Evolutionary conservation across 2,888 invertebrate genomes (phyloP), one percentile per base, ranked within the genome.

Genomic region (Coelinius sp.): DNA sequence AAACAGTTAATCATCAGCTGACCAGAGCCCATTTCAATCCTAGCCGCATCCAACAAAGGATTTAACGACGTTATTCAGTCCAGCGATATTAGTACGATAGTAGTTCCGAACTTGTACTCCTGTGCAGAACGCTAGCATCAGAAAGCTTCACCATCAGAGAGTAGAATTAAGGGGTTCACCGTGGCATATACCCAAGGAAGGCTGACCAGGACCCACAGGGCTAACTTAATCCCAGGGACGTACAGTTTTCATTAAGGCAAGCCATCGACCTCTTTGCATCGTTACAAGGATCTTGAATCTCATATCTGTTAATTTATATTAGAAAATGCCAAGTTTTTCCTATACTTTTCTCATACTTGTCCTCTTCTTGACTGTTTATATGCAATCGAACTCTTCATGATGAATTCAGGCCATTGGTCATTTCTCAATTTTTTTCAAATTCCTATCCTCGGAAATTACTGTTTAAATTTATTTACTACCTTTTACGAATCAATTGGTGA

Each of bases 161-260:
- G 71, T 63, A 74, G 73, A 77, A 73, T 77, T 77, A 68, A 71
- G 71, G 74, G 73, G 69, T 31, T 72, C 68, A 41, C 71, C 73
- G 68, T 49, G 66, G 49, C 56, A 70, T 52, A 70, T 63, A 25
- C 49, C 59, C 68, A 63, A 31, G 46, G 67, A 41, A 59, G 24
- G 17, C 62, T 72, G 72, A 72, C 72, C 82, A 82, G 81, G 31
- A 64, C 71, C 75, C 70, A 49, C 69, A 73, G 80, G 86, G 81
- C 84, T 81, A 82, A 81, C 83, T 83, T 86, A 86, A 86, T 86
- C 86, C 74, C 82, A 82, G 84, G 85, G 84, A 84, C 83, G 83
- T 86, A 86, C 82, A 86, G 86, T 86, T 86, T 87, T 87, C 87
- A 87, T 87, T 87, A 87, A 84, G 82, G 83, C 76, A 53, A 62